Percentiles rank a stretch among this genome's conserved stretches.
Conservation (phyloP, 2,888 invertebrate genomes). For the Lasioglossum villosulum region DNA sequence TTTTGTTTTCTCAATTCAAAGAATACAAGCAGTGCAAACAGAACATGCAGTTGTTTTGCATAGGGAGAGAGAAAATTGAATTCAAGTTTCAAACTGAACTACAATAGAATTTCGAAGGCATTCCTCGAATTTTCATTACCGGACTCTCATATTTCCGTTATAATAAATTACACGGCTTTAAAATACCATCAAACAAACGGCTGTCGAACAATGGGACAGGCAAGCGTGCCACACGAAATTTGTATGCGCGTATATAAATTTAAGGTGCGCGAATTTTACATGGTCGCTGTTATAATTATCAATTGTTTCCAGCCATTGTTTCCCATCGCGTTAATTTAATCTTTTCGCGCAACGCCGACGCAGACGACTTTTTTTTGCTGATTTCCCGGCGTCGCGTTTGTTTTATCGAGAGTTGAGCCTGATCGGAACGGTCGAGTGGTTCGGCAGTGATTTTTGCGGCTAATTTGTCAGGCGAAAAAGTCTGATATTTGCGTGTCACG, state of each 20-base stretch:
- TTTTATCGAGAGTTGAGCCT: constrained; percentile 41
- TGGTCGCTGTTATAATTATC: constrained; percentile 39
- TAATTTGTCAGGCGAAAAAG: constrained; percentile 24
- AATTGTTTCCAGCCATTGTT: constrained; percentile 51
- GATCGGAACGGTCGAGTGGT: constrained; percentile 45
- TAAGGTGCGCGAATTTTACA: constrained; percentile 5
- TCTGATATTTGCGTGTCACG: background rate
- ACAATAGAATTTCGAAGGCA: background rate
- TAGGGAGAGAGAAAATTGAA: background rate
- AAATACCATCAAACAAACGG: constrained; percentile 24
- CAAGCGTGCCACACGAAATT: constrained; percentile 35
- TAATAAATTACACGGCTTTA: constrained; percentile 21
- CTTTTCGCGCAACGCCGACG: background rate
- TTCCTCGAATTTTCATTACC: constrained; percentile 11
- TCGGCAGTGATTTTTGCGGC: constrained; percentile 31
- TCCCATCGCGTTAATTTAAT: constrained; percentile 45
- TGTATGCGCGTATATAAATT: constrained; percentile 31
- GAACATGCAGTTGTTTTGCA: no score
- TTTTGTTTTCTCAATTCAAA: background rate
- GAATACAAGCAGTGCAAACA: no score
- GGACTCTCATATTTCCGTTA: background rate
- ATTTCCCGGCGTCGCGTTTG: constrained; percentile 25
- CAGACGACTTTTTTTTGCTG: constrained; percentile 12
- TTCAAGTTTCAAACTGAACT: background rate
- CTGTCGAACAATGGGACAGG: constrained; percentile 16